phyloP scores from a whole-genome alignment of 2,888 invertebrate species.

The Sesia apiformis region DNA sequence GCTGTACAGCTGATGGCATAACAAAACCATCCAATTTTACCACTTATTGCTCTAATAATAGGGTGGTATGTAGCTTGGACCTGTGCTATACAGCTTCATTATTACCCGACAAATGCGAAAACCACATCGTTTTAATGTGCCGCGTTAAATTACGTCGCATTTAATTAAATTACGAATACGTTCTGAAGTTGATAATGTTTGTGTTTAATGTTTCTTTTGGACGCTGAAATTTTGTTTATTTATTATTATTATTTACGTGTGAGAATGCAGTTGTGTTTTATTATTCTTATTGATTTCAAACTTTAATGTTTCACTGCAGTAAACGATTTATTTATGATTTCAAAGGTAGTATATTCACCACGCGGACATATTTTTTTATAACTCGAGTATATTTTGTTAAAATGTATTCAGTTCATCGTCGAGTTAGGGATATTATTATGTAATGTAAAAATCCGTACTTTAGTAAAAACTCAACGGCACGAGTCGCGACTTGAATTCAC shows the following conservation, averaged over 20 bases:
- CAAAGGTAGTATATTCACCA: too few species aligned
- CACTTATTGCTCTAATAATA: too few species aligned
- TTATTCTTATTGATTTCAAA: conserved; percentile 22
- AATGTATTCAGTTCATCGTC: too few species aligned
- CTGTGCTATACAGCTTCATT: not conserved
- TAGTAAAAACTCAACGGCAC: too few species aligned
- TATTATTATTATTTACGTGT: not conserved
- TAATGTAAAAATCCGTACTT: too few species aligned
- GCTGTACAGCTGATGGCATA: too few species aligned
- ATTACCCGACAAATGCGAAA: not conserved
- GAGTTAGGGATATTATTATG: too few species aligned
- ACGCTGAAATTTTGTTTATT: not conserved
- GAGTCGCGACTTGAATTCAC: too few species aligned
- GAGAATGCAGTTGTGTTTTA: not conserved
- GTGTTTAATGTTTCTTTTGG: not conserved
- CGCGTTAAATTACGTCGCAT: not conserved
- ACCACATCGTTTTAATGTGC: not conserved
- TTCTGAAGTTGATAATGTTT: not conserved
- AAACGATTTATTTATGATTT: conserved; percentile 3
- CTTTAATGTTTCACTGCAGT: not conserved
- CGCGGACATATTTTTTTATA: too few species aligned
- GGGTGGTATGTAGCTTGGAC: too few species aligned
- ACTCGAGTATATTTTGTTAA: too few species aligned
- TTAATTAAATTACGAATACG: not conserved
- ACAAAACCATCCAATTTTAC: too few species aligned